phyloP scores from a whole-genome alignment of 1,140 invertebrate species.

The Berghia stephanieae region DNA sequence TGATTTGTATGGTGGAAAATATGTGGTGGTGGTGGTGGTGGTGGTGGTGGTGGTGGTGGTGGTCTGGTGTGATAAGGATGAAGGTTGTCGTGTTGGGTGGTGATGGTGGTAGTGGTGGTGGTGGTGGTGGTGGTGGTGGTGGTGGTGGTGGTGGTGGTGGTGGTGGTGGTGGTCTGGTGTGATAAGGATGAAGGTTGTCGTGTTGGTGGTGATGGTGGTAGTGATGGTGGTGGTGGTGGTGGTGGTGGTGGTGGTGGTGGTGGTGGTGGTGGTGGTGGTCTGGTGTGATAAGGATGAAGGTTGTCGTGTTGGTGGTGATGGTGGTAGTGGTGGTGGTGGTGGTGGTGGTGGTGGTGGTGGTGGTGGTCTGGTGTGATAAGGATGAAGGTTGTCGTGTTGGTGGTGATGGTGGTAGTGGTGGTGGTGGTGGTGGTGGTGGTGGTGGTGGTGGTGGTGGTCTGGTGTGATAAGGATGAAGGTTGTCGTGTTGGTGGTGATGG shows the following conservation, averaged over 20 bases:
- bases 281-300: too few relatives aligned
- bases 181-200: not conserved
- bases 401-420: not conserved
- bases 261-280: constrained; percentile 10
- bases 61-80: not conserved
- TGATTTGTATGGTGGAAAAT: too few relatives aligned
- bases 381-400: not conserved
- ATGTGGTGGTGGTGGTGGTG: not conserved
- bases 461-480: too few relatives aligned
- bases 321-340: constrained; percentile 5
- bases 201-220: constrained; percentile 22
- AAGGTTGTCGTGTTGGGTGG: not conserved
- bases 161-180: not conserved
- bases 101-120: not conserved
- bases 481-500: too few relatives aligned
- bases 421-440: not conserved
- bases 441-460: constrained; percentile 5
- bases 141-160: not conserved
- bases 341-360: not conserved
- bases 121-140: not conserved
- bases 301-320: not conserved
- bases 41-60: not conserved
- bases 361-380: not conserved
- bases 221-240: constrained; percentile 6
- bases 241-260: constrained; percentile 12